phyloP scores from a whole-genome alignment of 2,797 vertebrate genomes.

The Triplophysa bombifrons region DNA sequence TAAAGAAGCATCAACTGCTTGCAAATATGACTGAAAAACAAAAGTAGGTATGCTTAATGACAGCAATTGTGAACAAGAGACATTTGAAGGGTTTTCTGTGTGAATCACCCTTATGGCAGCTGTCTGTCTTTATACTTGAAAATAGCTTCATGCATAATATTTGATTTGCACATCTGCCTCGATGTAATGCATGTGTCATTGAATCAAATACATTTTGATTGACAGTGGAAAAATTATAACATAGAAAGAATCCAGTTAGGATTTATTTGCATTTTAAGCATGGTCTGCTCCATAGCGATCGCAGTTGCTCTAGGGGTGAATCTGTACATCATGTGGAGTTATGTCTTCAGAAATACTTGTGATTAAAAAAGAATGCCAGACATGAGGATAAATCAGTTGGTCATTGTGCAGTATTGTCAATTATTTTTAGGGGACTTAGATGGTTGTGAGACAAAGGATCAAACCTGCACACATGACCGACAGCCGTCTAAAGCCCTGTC shows the following conservation, averaged over 20 bases:
- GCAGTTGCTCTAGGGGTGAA: slow-evolving; percentile 75
- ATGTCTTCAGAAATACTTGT: slow-evolving; percentile 53
- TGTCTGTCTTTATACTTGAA: slow-evolving; percentile 61
- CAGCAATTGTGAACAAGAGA: slow-evolving; percentile 73
- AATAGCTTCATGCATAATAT: slow-evolving; percentile 40
- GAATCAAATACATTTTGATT: slow-evolving; percentile 16
- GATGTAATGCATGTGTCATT: slow-evolving; percentile 50
- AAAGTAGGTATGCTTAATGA: slow-evolving; percentile 12
- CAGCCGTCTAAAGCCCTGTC: slow-evolving; percentile 95
- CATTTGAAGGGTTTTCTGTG: slow-evolving; percentile 67
- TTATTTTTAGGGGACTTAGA: slow-evolving; percentile 99
- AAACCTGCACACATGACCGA: slow-evolving; percentile 93
- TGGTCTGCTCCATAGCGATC: slow-evolving; percentile 50
- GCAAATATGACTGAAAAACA: neutral
- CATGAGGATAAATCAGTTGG: slow-evolving; percentile 78
- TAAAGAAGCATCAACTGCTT: slow-evolving; percentile 35
- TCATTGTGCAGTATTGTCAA: slow-evolving; percentile 99
- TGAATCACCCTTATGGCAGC: slow-evolving; percentile 75
- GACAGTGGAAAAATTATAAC: slow-evolving; percentile 37
- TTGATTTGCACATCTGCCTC: slow-evolving; percentile 38
- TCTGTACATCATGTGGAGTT: slow-evolving; percentile 51
- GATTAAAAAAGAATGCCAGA: slow-evolving; percentile 36
- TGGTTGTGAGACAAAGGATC: slow-evolving; percentile 98
- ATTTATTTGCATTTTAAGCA: slow-evolving; percentile 26
- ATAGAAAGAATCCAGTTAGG: neutral